phyloP scores from a whole-genome alignment of 1,140 invertebrate genomes.

The Dreissena rostriformis region DNA sequence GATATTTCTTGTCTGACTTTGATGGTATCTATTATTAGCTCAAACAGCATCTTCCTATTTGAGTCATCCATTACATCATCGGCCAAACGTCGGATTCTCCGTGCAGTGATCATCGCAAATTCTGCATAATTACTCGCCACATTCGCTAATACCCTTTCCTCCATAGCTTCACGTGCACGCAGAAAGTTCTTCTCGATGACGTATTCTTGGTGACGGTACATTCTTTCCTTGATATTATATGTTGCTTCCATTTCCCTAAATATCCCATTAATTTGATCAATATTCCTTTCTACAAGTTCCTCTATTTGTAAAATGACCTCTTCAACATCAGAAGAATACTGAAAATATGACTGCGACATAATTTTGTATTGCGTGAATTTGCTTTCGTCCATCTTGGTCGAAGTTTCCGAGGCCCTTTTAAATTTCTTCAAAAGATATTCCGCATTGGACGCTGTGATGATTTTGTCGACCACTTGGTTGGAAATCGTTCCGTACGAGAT shows the following conservation, averaged over 20 bases:
- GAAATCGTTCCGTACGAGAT: slow-evolving; percentile 55
- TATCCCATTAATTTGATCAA: slow-evolving; percentile 1
- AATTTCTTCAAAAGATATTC: slow-evolving; percentile 28
- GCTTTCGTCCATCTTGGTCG: slow-evolving; percentile 16
- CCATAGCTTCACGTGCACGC: slow-evolving; percentile 56
- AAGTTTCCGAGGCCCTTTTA: slow-evolving; percentile 43
- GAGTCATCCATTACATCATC: not conserved
- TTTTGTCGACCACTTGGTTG: slow-evolving; percentile 28
- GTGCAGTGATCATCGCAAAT: slow-evolving; percentile 23
- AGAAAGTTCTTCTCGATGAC: slow-evolving; percentile 55
- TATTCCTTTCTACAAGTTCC: slow-evolving; percentile 1
- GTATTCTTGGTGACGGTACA: slow-evolving; percentile 54
- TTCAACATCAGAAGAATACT: slow-evolving; percentile 1
- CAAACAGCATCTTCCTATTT: slow-evolving; percentile 23
- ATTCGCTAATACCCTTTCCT: slow-evolving; percentile 54
- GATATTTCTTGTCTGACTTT: slow-evolving; percentile 8
- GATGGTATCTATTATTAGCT: slow-evolving; percentile 12
- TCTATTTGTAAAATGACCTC: slow-evolving; percentile 24
- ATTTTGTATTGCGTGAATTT: slow-evolving; percentile 11
- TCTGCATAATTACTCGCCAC: slow-evolving; percentile 41
- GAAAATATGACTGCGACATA: not conserved
- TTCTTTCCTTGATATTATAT: slow-evolving; percentile 20
- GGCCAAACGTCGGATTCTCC: not conserved
- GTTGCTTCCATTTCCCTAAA: slow-evolving; percentile 19
- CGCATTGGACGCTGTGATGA: not conserved